These are phyloP conservation scores for Drosophila putrida DNA, from an alignment of 2,888 invertebrate species.

Conservation along the genomic window DNA sequence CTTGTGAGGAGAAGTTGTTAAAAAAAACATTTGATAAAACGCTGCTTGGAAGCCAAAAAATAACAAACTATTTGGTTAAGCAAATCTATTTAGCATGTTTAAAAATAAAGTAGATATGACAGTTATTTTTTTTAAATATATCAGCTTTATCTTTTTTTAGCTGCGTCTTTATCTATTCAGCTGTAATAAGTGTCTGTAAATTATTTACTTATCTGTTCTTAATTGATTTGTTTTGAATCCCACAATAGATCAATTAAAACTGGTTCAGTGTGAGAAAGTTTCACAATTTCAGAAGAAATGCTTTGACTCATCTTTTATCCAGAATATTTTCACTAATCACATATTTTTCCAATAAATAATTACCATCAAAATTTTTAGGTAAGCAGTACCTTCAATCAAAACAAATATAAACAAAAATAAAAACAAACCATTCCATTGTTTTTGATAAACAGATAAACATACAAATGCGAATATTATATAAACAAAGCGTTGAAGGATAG, in stretches of 20 bases:
- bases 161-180: neutral
- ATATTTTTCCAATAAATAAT: conserved; percentile 5
- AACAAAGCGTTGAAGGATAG: conserved; percentile 41
- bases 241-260: conserved; percentile 1
- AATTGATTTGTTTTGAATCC: conserved; percentile 24
- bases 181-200: neutral
- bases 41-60: conserved; percentile 4
- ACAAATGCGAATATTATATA: conserved; percentile 22
- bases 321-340: neutral
- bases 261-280: neutral
- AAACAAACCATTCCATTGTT: conserved; percentile 30
- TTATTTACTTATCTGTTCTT: neutral
- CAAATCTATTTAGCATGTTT: neutral
- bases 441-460: conserved; percentile 23
- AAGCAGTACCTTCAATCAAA: conserved; percentile 4
- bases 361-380: neutral
- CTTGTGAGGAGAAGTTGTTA: conserved; percentile 8
- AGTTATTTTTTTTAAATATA: neutral
- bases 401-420: conserved; percentile 6
- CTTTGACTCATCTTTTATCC: neutral
- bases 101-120: neutral
- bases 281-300: neutral
- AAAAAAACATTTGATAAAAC: conserved; percentile 8
- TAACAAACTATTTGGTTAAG: neutral
- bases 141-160: neutral